Base-by-base conservation (phyloP, 35 echinoderm and acorn worm species). In the Holothuria glaberrima region DNA sequence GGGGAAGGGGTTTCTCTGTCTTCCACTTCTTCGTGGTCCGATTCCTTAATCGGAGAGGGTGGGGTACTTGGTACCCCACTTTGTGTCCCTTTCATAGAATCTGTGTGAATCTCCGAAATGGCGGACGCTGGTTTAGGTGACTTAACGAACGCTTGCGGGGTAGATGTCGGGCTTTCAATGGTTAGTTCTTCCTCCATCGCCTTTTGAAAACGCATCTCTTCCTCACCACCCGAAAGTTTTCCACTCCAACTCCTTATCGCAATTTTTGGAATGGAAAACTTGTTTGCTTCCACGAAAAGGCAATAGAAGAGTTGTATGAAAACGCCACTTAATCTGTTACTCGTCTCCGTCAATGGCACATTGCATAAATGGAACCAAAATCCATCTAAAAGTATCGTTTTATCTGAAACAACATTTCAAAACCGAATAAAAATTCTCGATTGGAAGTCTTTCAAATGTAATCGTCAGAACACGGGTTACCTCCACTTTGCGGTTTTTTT, bases 201-300 rank as follows among this genome's bases (percentile, higher is more conserved):
- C 28, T 84, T 84, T 63, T 84, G 80, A 84, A 84, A 84, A 60
- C 80, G 80, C 80, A 84, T 82, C 79, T 25, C 79, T 75, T 75
- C 30, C 46, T 24, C 14, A 13, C 21, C 28, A 28, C 28, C 18
- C 17, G 9, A 21, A 28, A 65, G 18, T 65, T 28, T 65, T 65
- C 21, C 28, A 65, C 4, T 28, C 28, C 62, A 24, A 18, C 28
- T 65, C 28, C 0, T 3, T 9, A 28, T 65, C 17, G 0, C 28
- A 17, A 65, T 21, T 65, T 65, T 21, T 65, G 13, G 17, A 9
- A 9, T 65, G 21, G 28, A 65, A 65, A 6, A 24, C 28, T 65
- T 65, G 6, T 16, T 33, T 69, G 10, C 25, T 33, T 17, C 16
- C 25, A 12, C 21, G 21, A 69, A 6, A 24, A 69, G n/a, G 66